Evolutionary conservation across 2,888 invertebrate species (phyloP), one percentile per base, ranked within the genome.

Genomic region (Melipona beecheii): DNA sequence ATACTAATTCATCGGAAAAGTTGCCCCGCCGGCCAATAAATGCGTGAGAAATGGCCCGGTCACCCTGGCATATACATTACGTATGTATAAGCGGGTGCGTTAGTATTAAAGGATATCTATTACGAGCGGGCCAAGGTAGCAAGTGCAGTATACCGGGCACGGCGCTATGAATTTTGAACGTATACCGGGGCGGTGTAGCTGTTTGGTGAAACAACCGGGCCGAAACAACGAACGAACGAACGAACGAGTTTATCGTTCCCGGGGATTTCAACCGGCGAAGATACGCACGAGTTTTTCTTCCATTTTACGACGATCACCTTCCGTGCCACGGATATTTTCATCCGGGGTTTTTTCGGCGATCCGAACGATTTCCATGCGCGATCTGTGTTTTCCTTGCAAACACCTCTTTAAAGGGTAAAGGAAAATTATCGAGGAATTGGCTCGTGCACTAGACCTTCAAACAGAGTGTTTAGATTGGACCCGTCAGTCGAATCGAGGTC

Each of bases 151-250:
- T 92, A 91, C 86, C 86, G 82, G 78, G 86, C 82, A 88, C 87
- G 86, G 89, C 86, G 89, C 90, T 90, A 92, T 93, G 92, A 92
- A 92, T 92, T 93, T 93, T 90, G 90, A 92, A 88, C 84, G 81
- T 86, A 89, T 89, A 90, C 86, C 87, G 83, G 43, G 43, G 78
- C 75, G 81, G 77, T 84, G 75, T 81, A 83, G 81, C 79, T 83
- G 83, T 86, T 81, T 81, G 75, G 82, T 74, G 68, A 75, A 75
- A 76, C 72, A 75, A 76, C 72, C 78, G 69, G 77, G 70, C 83
- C 74, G 78, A 84, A 31, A 87, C 83, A 77, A 81, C 84, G 83
- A 66, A 58, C 75, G 60, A 75, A 86, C 75, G 60, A 75, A 86
- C 27, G 27, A 27, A 27, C 84, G 79, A 90, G 90, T 89, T 90